A percentile compares a stretch with the other conserved stretches of the same genome.
phyloP scores from a whole-genome alignment of 1,140 invertebrate species.

The Centruroides vittatus region DNA sequence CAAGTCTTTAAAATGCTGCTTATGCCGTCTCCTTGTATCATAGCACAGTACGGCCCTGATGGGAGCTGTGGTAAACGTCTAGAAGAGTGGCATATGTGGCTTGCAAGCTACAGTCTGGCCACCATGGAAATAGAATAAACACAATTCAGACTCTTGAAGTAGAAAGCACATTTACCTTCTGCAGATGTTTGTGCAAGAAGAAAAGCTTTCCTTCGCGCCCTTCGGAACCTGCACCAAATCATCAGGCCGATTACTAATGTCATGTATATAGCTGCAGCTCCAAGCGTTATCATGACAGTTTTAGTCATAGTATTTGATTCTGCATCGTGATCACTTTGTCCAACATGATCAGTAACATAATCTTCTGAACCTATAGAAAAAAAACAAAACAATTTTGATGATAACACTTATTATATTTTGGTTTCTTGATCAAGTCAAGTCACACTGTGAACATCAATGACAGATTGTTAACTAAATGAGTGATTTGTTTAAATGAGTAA shows the following conservation, averaged over 20 bases:
- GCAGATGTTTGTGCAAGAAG: constrained; percentile 13
- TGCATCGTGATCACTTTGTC: constrained; percentile 3
- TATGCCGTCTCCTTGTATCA: no score
- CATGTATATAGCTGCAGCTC: constrained; percentile 79
- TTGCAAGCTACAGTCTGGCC: no score
- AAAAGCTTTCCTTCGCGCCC: constrained; percentile 47
- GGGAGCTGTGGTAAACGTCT: no score
- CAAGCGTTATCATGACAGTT: constrained; percentile 80
- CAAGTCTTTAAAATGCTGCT: no score
- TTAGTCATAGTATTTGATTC: constrained; percentile 48
- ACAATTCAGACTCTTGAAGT: background rate
- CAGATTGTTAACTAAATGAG: no score
- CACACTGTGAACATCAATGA: no score
- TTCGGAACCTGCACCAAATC: constrained; percentile 73
- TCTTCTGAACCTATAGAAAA: constrained; percentile 54
- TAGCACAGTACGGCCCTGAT: no score
- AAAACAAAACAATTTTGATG: constrained; percentile 56
- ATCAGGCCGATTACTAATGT: constrained; percentile 77
- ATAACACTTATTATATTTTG: constrained; percentile 28
- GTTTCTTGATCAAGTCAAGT: no score
- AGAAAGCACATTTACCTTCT: constrained; percentile 2
- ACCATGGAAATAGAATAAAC: background rate
- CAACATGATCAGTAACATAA: constrained; percentile 63
- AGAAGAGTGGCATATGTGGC: background rate
- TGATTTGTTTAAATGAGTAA: no score